Evolutionary conservation across 2,113 vertebrate species (phyloP), one percentile per base, ranked within the genome.

Genomic region (Nanger granti): DNA sequence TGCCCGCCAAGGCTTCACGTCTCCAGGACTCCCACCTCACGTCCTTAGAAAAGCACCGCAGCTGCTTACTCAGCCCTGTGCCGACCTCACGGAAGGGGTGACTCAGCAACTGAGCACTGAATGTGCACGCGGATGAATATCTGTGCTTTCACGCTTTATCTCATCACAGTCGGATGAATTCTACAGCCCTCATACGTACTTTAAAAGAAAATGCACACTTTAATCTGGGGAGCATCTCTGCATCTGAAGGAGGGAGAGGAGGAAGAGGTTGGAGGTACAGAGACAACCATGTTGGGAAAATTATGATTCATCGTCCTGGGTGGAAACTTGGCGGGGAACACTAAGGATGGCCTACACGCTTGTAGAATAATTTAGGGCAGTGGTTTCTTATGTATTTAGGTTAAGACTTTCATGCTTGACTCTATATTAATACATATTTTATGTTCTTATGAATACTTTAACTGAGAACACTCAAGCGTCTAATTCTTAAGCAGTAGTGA

Each of bases 11-110:
- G 8, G 5, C 17, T 44, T 86, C 41, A 0, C 5, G 2, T 41
- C 7, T 59, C 44, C 24, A 15, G 47, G 4, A 3, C 2, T 26
- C 44, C 28, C 15, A 14, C 9, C 22, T 79, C 29, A 1, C 0
- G 3, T 37, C 20, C 37, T 20, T 15, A 14, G 6, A 8, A 28
- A n/a, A 1, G 10, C 2, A 54, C 11, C 26, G 2, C 1, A 1
- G 14, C 24, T 47, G 4, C 28, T n/a, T 83, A 37, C 8, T 54
- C 28, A 60, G 13, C 26, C 8, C 4, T 13, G 3, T 22, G 2
- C 3, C 7, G 34, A n/a, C 49, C 20, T 89, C 60, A 47, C 3
- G 11, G 6, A 82, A 29, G 12, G 82, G 4, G 0, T 31, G 11
- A 79, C 7, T 29, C 57, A 22, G 31, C 14, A 49, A 15, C 12